These are phyloP conservation scores for Rhagophthalmus giganteus DNA, from an alignment of 2,888 invertebrate genomes.

Conservation along the genomic window DNA sequence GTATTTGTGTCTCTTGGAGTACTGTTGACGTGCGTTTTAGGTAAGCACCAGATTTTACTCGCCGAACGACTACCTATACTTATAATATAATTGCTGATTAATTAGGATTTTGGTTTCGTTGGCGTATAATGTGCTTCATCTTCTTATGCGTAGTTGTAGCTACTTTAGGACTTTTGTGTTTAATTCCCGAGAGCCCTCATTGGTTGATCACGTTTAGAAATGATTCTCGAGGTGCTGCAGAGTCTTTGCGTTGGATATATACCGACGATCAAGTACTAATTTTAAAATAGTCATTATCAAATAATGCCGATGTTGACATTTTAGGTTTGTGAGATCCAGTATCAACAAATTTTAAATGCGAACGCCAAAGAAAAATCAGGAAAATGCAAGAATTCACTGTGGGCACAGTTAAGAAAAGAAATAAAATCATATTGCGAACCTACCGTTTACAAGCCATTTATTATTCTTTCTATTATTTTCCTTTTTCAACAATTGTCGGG, in stretches of 20 bases:
- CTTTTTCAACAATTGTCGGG: slow-evolving; percentile 62
- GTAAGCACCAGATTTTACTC: slow-evolving; percentile 36
- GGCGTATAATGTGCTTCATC: slow-evolving; percentile 57
- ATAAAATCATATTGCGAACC: slow-evolving; percentile 46
- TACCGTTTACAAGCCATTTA: slow-evolving; percentile 58
- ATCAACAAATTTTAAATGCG: slow-evolving; percentile 26
- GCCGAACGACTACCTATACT: neutral
- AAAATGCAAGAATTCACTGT: neutral
- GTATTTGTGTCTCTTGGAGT: slow-evolving; percentile 64
- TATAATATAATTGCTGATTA: no score
- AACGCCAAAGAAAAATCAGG: slow-evolving; percentile 14
- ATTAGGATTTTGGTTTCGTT: slow-evolving; percentile 56
- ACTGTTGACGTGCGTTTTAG: slow-evolving; percentile 58
- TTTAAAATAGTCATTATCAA: slow-evolving; percentile 27
- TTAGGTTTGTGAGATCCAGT: neutral
- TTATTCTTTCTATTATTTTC: slow-evolving; percentile 57
- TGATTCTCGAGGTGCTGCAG: slow-evolving; percentile 46
- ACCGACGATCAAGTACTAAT: slow-evolving; percentile 46
- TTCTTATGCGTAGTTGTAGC: slow-evolving; percentile 51
- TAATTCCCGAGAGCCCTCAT: slow-evolving; percentile 62
- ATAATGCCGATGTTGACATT: neutral
- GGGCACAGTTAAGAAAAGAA: slow-evolving; percentile 19
- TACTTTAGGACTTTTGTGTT: slow-evolving; percentile 49
- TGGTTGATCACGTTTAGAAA: slow-evolving; percentile 59
- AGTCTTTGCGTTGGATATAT: slow-evolving; percentile 57